phyloP scores from a whole-genome alignment of 2,113 vertebrate genomes.

The Leucosticte australis region DNA sequence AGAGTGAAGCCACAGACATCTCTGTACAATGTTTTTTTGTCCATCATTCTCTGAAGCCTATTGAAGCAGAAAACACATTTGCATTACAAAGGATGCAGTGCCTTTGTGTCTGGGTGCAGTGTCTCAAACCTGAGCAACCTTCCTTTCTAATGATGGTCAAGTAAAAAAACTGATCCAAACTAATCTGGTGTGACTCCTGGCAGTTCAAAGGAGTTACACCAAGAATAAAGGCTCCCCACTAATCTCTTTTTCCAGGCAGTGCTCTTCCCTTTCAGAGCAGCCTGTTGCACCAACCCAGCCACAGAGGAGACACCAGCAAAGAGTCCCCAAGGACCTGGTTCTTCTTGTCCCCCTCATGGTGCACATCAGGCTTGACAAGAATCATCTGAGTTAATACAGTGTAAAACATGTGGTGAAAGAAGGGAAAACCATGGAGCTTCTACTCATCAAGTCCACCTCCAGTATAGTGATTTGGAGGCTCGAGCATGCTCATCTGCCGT shows the following conservation, averaged over 20 bases:
- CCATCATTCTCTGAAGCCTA: neutral
- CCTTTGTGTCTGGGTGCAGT: constrained; percentile 15
- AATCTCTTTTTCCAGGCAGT: neutral
- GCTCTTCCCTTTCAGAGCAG: neutral
- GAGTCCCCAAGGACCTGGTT: neutral
- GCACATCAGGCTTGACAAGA: neutral
- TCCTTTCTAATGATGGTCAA: constrained; percentile 26
- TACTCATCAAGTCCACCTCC: neutral
- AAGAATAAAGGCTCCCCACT: neutral
- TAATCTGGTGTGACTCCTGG: neutral
- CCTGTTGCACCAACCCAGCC: neutral
- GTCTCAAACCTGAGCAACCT: constrained; percentile 31
- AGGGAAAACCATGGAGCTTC: neutral
- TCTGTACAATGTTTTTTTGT: constrained; percentile 44
- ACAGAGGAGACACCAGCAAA: neutral
- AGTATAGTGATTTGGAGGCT: neutral
- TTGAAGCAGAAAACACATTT: constrained; percentile 57
- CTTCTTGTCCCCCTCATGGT: neutral
- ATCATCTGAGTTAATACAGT: neutral
- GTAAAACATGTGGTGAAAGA: neutral
- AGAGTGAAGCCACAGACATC: constrained; percentile 8
- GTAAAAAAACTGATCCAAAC: neutral
- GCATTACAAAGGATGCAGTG: constrained; percentile 47
- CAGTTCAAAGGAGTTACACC: constrained; percentile 21
- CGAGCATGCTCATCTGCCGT: neutral